These are phyloP conservation scores for Semotilus atromaculatus DNA, from an alignment of 2,797 vertebrate genomes.

Conservation along the genomic window DNA sequence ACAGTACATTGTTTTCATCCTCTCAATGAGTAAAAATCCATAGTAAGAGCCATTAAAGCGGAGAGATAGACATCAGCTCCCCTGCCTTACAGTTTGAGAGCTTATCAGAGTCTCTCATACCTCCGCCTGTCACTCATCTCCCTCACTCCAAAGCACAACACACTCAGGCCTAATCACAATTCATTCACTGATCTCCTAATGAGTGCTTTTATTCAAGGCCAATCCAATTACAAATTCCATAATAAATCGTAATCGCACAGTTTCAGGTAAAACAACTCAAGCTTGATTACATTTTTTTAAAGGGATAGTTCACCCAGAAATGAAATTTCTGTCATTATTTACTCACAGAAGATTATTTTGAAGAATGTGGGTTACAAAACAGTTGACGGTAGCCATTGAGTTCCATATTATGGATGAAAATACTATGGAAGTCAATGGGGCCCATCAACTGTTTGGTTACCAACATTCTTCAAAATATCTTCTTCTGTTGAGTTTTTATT, in stretches of 20 bases:
- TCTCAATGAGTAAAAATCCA: neutral
- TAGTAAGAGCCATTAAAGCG: slow-evolving; percentile 2
- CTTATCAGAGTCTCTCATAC: slow-evolving; percentile 41
- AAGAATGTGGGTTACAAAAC: neutral
- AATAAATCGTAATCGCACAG: slow-evolving; percentile 2
- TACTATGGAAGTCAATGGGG: neutral
- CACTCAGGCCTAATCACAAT: slow-evolving; percentile 19
- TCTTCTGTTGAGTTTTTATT: no score
- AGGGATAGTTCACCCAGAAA: neutral
- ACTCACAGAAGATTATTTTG: neutral
- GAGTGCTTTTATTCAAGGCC: slow-evolving; percentile 4
- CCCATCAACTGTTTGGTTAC: neutral
- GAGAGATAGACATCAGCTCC: slow-evolving; percentile 1
- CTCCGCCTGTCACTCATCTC: slow-evolving; percentile 36
- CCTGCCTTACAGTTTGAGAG: slow-evolving; percentile 10
- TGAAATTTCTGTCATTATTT: neutral
- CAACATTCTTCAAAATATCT: neutral
- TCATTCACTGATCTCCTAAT: slow-evolving; percentile 20
- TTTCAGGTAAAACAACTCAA: neutral
- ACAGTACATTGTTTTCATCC: neutral
- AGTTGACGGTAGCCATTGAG: neutral
- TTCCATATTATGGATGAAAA: neutral
- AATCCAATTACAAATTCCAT: slow-evolving; percentile 27
- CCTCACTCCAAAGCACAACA: slow-evolving; percentile 31
- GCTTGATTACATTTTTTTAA: neutral